Evolutionary conservation across 2,888 invertebrate genomes (phyloP), one percentile per base, ranked within the genome.

Genomic region (Dynastes hyllus): DNA sequence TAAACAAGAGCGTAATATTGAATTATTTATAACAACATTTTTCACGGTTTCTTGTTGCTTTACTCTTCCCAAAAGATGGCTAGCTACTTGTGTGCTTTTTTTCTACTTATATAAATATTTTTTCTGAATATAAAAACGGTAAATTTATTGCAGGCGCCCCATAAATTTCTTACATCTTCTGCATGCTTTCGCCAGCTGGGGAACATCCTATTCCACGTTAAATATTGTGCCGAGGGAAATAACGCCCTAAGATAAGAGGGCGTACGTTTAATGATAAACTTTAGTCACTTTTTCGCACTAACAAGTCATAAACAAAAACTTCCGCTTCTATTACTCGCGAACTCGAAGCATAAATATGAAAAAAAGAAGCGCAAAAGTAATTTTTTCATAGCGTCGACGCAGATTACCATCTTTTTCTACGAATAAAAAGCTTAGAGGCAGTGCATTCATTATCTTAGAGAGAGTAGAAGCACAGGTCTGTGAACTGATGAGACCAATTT

Each of bases 271-370:
- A 55, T 55, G 55, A 55, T 55, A 67, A 67, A 67, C 66, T 67
- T 67, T 67, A 22, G 66, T 40, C 66, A 67, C 37, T 67, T 67
- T 67, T 67, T 67, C 66, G 22, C 66, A 67, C 40, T 67, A 67
- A 67, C 66, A 67, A 67, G 66, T 67, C 66, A 67, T 67, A 67
- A 67, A 67, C 66, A 67, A 67, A 67, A 67, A 67, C 16, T 67
- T 67, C 40, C 22, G 66, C 40, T 32, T 65, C 37, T 65, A 65
- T 32, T 65, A 65, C 63, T 27, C 4, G 16, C 8, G 55, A 16
- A 55, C 22, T 55, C 9, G 22, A 4, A 2, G 22, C 4, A 5
- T 6, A 55, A 55, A 22, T 22, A 55, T 45, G 22, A 22, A 55
- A 16, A 22, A 22, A 22, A 22, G 55, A 27, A 55, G 55, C 55